Conservation (phyloP, 2,797 vertebrate species). For the Eospalax fontanierii region DNA sequence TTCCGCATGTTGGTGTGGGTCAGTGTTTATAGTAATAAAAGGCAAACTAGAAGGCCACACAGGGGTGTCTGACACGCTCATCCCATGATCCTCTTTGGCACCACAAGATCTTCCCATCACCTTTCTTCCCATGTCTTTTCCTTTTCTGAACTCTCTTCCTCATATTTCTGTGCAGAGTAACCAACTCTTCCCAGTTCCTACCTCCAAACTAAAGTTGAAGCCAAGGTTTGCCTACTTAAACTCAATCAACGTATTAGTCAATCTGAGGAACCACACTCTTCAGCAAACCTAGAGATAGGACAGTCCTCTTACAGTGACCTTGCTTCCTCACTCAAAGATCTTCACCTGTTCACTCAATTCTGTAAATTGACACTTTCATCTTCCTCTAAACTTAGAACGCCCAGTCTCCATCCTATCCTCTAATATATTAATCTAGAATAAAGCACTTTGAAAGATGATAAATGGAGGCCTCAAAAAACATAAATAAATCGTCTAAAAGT, state of each 20-base stretch:
- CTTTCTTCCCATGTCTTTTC: not conserved
- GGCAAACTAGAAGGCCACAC: no score
- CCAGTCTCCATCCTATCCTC: not conserved
- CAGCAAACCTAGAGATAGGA: not conserved
- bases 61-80: no score
- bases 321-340: not conserved
- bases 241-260: not conserved
- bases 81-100: not conserved
- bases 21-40: no score
- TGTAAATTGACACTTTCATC: not conserved
- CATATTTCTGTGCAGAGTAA: not conserved
- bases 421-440: constrained; percentile 31
- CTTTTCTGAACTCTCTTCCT: not conserved
- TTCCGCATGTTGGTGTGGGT: no score
- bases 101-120: not conserved
- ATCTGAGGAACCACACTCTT: not conserved
- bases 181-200: not conserved
- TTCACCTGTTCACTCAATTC: not conserved
- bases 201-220: not conserved
- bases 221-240: not conserved
- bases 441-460: not conserved
- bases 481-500: not conserved
- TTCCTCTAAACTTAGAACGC: not conserved
- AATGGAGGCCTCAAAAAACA: not conserved
- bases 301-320: not conserved